phyloP scores from a whole-genome alignment of 2,797 vertebrate genomes.

The Rhinella marina region DNA sequence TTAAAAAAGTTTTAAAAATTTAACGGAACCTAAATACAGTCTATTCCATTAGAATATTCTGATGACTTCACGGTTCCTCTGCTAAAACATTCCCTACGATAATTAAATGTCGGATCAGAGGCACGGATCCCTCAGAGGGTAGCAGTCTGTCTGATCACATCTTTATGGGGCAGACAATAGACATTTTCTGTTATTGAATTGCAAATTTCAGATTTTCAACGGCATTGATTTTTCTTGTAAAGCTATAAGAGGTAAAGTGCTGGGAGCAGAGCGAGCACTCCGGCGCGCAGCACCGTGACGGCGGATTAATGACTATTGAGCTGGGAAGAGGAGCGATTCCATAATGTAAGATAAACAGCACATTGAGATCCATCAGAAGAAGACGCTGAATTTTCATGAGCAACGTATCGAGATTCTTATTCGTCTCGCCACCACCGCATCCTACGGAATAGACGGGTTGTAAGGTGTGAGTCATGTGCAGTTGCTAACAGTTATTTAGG shows the following conservation, averaged over 20 bases:
- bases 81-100: neutral
- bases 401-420: neutral
- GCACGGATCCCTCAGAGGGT: neutral
- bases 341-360: constrained; percentile 9
- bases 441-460: neutral
- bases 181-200: constrained; percentile 7
- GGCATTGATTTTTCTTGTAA: constrained; percentile 8
- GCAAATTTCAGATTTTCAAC: constrained; percentile 13
- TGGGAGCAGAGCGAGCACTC: neutral
- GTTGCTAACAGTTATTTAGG: no score
- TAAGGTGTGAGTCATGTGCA: no score
- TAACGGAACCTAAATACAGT: no score
- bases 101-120: neutral
- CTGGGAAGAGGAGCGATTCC: neutral
- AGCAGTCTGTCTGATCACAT: constrained; percentile 16
- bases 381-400: neutral
- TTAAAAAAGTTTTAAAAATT: no score
- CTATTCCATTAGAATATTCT: no score
- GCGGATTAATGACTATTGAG: constrained; percentile 21
- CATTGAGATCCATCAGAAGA: neutral
- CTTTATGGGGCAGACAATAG: neutral
- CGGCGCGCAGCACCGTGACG: constrained; percentile 1
- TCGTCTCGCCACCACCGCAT: neutral
- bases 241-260: neutral
- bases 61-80: neutral